Conservation (phyloP, 2,113 vertebrate species). For the Albula goreensis region DNA sequence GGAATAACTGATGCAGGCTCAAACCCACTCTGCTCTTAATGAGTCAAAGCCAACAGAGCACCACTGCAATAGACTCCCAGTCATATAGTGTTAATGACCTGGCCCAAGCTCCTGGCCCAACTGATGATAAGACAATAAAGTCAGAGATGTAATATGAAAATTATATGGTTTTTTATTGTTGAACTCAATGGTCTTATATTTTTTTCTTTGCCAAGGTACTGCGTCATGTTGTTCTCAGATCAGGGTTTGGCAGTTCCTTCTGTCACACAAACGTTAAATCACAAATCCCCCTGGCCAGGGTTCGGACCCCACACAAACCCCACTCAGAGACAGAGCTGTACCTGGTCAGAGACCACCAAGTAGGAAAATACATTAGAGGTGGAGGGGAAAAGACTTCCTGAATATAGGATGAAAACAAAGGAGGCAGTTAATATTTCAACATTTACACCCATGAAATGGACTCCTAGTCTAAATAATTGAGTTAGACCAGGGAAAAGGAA, state of each 20-base stretch:
- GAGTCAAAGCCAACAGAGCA: background rate
- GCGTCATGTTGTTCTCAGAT: background rate
- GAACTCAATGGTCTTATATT: background rate
- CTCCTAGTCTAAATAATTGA: slow-evolving; percentile 4
- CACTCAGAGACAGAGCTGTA: background rate
- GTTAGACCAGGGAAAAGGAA: background rate
- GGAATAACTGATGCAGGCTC: background rate
- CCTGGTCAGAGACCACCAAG: background rate
- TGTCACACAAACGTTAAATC: background rate
- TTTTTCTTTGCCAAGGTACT: background rate
- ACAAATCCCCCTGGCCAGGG: background rate
- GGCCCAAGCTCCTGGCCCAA: background rate
- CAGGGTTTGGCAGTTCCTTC: background rate
- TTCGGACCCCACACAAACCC: background rate
- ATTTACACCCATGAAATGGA: background rate
- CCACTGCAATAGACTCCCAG: background rate
- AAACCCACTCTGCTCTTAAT: background rate
- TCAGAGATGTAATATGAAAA: background rate
- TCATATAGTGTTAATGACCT: background rate
- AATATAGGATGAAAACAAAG: background rate
- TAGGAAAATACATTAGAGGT: background rate
- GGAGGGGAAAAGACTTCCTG: background rate
- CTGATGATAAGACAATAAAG: background rate
- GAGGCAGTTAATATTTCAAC: background rate
- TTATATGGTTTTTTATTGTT: background rate